Base-by-base conservation (phyloP, 2,888 invertebrate genomes). In the Phortica okadai region DNA sequence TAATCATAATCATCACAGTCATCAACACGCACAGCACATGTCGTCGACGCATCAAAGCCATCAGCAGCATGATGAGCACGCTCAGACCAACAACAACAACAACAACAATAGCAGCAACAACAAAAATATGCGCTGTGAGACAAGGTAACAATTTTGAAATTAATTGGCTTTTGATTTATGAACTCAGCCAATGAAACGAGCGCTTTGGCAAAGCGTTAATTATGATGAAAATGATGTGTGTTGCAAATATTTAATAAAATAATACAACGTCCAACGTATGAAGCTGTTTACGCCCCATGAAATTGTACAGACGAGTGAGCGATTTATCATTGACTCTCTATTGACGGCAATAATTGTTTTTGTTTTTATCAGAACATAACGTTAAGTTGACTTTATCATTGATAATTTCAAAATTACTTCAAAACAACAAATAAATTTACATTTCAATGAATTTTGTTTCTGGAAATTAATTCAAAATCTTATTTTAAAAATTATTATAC, bases 111-210 rank as follows among this genome's bases (percentile, higher is more conserved):
- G 75, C 64, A 45, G 69, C n/a, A 79, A 64, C 76, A 78, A 77
- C 72, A 85, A 85, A 73, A 80, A 78, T 78, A 85, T 85, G 85
- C 85, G 85, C 77, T 84, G 86, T 78, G 86, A 85, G 33, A 76
- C 80, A 62, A 81, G 81, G 81, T 81, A 81, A 78, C 76, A 77
- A 33, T 64, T 8, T 59, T 33, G 11, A 54, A 33, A 21, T 59
- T 59, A 59, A 59, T 59, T 59, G 21, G 59, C 59, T 59, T 59
- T 59, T 58, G 58, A 58, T 58, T 58, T 58, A 58, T 14, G 58
- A 58, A 33, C 33, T 33, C 33, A 33, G 33, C 33, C 33, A 33
- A 33, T 33, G 33, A 33, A 33, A 33, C 1, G 33, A 33, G 33
- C 33, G 33, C 33, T 33, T 33, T 33, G 33, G 33, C 33, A 33